phyloP scores from a whole-genome alignment of 1,140 invertebrate genomes.

The Drosophila neocordata region DNA sequence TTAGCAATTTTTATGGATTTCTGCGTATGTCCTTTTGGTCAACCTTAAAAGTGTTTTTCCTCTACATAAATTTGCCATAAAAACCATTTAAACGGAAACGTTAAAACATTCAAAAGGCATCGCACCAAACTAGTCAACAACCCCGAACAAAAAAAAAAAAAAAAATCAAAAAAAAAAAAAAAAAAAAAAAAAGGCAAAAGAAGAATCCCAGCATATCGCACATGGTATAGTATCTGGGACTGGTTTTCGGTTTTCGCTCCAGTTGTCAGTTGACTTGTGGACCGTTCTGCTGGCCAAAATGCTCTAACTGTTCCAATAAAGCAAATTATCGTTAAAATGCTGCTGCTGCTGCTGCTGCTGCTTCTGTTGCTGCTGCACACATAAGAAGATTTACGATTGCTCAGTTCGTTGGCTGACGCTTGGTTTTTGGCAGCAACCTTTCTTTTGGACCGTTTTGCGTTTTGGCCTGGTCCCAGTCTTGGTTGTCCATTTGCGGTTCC shows the following conservation, averaged over 20 bases:
- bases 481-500: conserved; percentile 64
- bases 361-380: conserved; percentile 26
- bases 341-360: conserved; percentile 38
- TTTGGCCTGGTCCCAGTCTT: conserved; percentile 39
- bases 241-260: conserved; percentile 37
- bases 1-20: conserved; percentile 75
- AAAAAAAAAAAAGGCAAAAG: not conserved
- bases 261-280: conserved; percentile 74
- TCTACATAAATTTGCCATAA: conserved; percentile 81
- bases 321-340: conserved; percentile 82
- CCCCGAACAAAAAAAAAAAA: not conserved
- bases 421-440: conserved; percentile 54
- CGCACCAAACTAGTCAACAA: conserved; percentile 47
- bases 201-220: not conserved
- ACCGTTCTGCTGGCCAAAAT: conserved; percentile 65
- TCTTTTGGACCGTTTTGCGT: conserved; percentile 36
- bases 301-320: conserved; percentile 79
- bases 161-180: too few relatives aligned
- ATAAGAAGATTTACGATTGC: conserved; percentile 81
- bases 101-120: conserved; percentile 72
- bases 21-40: conserved; percentile 74
- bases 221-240: conserved; percentile 22
- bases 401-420: conserved; percentile 66
- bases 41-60: conserved; percentile 77
- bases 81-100: conserved; percentile 81